phyloP scores from a whole-genome alignment of 2,797 vertebrate genomes.

The Decapterus maruadsi region DNA sequence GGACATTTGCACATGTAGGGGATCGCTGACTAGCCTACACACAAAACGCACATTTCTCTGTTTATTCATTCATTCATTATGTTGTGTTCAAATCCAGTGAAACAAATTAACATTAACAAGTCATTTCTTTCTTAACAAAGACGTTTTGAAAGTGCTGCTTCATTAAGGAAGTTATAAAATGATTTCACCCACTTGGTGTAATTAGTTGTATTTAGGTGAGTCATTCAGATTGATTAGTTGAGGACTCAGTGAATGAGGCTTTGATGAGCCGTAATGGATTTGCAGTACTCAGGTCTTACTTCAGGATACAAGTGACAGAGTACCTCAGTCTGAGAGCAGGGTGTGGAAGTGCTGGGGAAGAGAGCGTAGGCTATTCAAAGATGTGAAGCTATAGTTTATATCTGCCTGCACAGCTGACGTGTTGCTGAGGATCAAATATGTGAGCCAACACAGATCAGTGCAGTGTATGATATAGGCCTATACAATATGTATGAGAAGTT shows the following conservation, averaged over 20 bases:
- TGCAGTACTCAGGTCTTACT: neutral
- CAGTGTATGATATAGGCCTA: too few species aligned
- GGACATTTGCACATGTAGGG: too few species aligned
- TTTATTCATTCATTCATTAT: neutral
- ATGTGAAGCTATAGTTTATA: neutral
- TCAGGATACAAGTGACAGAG: neutral
- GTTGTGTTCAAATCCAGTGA: neutral
- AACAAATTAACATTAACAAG: constrained; percentile 5
- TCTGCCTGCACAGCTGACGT: neutral
- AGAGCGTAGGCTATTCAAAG: neutral
- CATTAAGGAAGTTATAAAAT: neutral
- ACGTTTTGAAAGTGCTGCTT: neutral
- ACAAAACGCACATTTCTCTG: neutral
- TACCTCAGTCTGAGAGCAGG: neutral
- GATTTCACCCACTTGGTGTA: constrained; percentile 6
- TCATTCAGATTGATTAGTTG: neutral
- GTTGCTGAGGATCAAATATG: neutral
- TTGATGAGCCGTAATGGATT: neutral
- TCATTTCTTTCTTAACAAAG: neutral
- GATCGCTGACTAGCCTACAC: too few species aligned
- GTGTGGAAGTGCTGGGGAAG: neutral
- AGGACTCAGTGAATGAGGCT: neutral
- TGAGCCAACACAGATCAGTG: neutral
- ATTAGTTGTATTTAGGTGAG: neutral
- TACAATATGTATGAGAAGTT: neutral